Conservation (phyloP, 1,140 invertebrate genomes). For the Babylonia areolata region DNA sequence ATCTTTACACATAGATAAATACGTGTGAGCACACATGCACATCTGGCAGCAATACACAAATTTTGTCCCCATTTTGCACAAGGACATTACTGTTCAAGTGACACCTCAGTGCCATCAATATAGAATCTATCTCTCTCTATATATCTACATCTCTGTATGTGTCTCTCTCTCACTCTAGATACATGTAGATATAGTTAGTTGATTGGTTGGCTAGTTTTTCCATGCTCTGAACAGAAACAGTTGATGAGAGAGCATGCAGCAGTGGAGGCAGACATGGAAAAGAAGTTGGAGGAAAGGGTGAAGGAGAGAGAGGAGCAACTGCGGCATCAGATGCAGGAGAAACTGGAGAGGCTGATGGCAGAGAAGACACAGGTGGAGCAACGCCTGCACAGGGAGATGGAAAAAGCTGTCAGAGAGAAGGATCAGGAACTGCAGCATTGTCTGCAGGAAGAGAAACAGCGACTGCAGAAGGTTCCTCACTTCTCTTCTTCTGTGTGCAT, state of each 20-base stretch:
- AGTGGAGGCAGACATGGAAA: slow-evolving; percentile 58
- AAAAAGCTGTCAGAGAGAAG: slow-evolving; percentile 66
- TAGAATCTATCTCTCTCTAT: too few species aligned
- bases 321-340: slow-evolving; percentile 53
- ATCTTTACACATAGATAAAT: too few species aligned
- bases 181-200: too few species aligned
- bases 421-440: slow-evolving; percentile 65
- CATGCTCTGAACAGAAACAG: slow-evolving; percentile 53
- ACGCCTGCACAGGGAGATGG: slow-evolving; percentile 63
- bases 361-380: slow-evolving; percentile 59
- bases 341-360: slow-evolving; percentile 35
- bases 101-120: too few species aligned
- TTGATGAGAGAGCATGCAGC: slow-evolving; percentile 53
- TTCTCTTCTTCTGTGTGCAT: too few species aligned
- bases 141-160: too few species aligned
- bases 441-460: slow-evolving; percentile 59
- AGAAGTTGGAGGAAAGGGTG: slow-evolving; percentile 61
- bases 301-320: slow-evolving; percentile 55
- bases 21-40: too few species aligned
- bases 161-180: too few species aligned
- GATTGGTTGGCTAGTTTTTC: too few species aligned
- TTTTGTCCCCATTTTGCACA: too few species aligned
- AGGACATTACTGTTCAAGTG: too few species aligned
- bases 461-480: slow-evolving; percentile 62
- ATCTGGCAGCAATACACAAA: too few species aligned